Evolutionary conservation across 2,113 vertebrate genomes (phyloP).

Genomic region (Narcine bancroftii): DNA sequence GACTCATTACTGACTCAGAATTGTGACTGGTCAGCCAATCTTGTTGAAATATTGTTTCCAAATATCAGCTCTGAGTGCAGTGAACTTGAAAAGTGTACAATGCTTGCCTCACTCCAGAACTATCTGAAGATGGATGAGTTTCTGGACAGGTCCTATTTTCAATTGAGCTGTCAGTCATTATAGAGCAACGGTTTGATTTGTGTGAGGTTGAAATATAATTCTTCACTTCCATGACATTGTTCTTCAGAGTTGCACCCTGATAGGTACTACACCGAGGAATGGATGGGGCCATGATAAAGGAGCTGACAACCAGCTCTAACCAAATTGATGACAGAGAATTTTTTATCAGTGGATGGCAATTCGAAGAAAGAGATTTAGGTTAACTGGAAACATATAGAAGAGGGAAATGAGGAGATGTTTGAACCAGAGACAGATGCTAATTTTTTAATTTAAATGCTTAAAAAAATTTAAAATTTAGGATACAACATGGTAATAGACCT

Average conservation of each 20-base stretch:
- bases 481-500: no score
- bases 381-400: not conserved
- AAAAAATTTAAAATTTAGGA: no score
- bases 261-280: not conserved
- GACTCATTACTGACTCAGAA: not conserved
- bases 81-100: not conserved
- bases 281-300: not conserved
- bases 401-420: not conserved
- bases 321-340: not conserved
- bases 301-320: not conserved
- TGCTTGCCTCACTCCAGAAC: not conserved
- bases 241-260: not conserved
- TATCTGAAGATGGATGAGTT: not conserved
- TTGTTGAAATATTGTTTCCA: not conserved
- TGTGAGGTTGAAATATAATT: not conserved
- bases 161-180: no score
- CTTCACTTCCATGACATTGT: not conserved
- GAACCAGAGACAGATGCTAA: no score
- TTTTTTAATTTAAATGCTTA: no score
- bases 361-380: not conserved
- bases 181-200: not conserved
- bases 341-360: not conserved
- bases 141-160: not conserved
- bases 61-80: not conserved
- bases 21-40: not conserved